Evolutionary conservation across 1,140 invertebrate species (phyloP).

Genomic region (Brachystomella parvula): DNA sequence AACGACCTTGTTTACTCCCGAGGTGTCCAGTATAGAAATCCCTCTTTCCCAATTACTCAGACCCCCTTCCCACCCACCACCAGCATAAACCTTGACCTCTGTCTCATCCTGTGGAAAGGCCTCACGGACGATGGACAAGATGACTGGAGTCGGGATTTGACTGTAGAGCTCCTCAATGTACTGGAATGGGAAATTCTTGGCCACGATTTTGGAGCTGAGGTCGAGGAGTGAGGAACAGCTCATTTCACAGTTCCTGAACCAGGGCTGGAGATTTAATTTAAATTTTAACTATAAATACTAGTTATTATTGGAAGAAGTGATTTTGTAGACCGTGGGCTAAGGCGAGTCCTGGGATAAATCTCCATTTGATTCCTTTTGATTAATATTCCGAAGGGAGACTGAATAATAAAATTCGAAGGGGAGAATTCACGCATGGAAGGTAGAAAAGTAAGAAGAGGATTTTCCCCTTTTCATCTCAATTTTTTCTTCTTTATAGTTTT

Average conservation of each 20-base stretch:
- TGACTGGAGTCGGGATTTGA: slow-evolving; percentile 75
- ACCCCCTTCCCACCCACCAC: slow-evolving; percentile 3
- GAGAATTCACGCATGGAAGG: slow-evolving; percentile 7
- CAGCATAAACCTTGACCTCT: slow-evolving; percentile 44
- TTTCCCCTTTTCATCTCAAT: slow-evolving; percentile 11
- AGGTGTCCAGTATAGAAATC: neutral
- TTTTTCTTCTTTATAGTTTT: slow-evolving; percentile 2
- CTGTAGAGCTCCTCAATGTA: slow-evolving; percentile 75
- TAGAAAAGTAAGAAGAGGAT: neutral
- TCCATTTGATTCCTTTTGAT: neutral
- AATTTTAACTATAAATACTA: too few relatives aligned
- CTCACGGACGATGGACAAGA: slow-evolving; percentile 76
- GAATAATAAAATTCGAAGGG: slow-evolving; percentile 7
- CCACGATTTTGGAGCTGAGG: slow-evolving; percentile 72
- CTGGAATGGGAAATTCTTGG: slow-evolving; percentile 73
- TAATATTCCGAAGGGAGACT: slow-evolving; percentile 8
- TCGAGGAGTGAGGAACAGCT: slow-evolving; percentile 67
- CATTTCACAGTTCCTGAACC: too few relatives aligned
- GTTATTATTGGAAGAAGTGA: slow-evolving; percentile 48
- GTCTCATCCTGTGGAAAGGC: slow-evolving; percentile 76
- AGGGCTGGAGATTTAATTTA: too few relatives aligned
- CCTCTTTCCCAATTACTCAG: neutral
- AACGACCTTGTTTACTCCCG: neutral
- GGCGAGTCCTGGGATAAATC: too few relatives aligned
- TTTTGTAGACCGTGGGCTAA: neutral